Evolutionary conservation across 2,888 invertebrate genomes (phyloP), one percentile per base, ranked within the genome.

Genomic region (Belgica antarctica): DNA sequence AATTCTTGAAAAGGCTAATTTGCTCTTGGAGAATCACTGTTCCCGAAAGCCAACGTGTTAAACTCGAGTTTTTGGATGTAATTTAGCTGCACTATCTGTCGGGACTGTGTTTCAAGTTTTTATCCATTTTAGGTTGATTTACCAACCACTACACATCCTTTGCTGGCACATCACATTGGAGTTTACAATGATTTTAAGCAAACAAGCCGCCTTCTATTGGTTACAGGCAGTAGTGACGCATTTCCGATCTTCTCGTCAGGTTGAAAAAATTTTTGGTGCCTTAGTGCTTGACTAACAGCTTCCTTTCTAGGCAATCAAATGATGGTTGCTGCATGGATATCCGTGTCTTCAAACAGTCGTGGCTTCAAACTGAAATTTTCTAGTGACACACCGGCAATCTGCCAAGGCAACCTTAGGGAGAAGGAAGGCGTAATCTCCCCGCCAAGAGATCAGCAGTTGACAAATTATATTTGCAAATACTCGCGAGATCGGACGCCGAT

Each of bases 21-120:
- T 93, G 92, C 74, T 77, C 78, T 4, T 92, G 92, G 92, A 79
- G 72, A n/a, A 87, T 90, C n/a, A 81, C 76, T 2, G 87, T 86
- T 1, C 86, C 87, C 0, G 78, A 80, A 74, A 88, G 87, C 0
- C 82, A 85, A 72, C 82, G 85, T 69, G 81, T 92, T 15, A 83
- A 82, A 52, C 75, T 90, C 0, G 83, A 84, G 52, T 80, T 91
- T 63, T 73, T 84, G 0, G 87, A 89, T 76, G 79, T n/a, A n/a
- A n/a, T n/a, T n/a, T n/a, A n/a, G n/a, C n/a, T n/a, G n/a, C n/a
- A n/a, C n/a, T n/a, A n/a, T n/a, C n/a, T n/a, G n/a, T n/a, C n/a
- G n/a, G n/a, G n/a, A n/a, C n/a, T n/a, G n/a, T n/a, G n/a, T n/a
- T n/a, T n/a, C n/a, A n/a, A n/a, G n/a, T n/a, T n/a, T n/a, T n/a